phyloP scores from a whole-genome alignment of 2,797 vertebrate species.

The Acipenser transmontanus region DNA sequence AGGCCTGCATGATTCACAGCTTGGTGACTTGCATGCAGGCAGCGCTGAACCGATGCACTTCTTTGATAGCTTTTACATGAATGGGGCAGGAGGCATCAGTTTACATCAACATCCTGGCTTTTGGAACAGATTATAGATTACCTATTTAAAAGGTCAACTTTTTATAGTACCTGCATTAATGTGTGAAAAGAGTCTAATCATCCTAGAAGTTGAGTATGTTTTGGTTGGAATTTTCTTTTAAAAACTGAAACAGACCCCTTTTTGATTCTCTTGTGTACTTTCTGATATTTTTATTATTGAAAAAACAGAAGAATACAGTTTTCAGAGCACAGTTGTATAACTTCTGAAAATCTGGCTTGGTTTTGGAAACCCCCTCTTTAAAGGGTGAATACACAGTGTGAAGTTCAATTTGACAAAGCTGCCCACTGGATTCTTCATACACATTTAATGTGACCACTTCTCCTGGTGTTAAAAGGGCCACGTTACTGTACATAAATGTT shows the following conservation, averaged over 20 bases:
- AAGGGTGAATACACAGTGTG: no score
- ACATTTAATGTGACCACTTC: no score
- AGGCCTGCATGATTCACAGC: slow-evolving; percentile 31
- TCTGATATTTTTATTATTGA: slow-evolving; percentile 14
- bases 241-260: slow-evolving; percentile 24
- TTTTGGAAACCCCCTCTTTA: no score
- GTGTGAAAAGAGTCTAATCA: slow-evolving; percentile 40
- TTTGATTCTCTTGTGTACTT: slow-evolving; percentile 12
- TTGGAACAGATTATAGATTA: slow-evolving; percentile 28
- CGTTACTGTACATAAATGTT: no score
- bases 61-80: slow-evolving; percentile 40
- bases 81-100: slow-evolving; percentile 15
- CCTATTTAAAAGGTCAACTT: slow-evolving; percentile 12
- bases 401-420: no score
- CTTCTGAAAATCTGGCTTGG: no score
- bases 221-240: slow-evolving; percentile 28
- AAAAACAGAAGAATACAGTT: no score
- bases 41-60: slow-evolving; percentile 32
- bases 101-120: slow-evolving; percentile 44
- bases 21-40: slow-evolving; percentile 30
- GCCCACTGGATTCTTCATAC: no score
- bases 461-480: no score
- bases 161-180: slow-evolving; percentile 40
- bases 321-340: no score
- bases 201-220: slow-evolving; percentile 12